These are phyloP conservation scores for Melanaphis sacchari DNA, from an alignment of 1,140 invertebrate genomes.

Conservation along the genomic window DNA sequence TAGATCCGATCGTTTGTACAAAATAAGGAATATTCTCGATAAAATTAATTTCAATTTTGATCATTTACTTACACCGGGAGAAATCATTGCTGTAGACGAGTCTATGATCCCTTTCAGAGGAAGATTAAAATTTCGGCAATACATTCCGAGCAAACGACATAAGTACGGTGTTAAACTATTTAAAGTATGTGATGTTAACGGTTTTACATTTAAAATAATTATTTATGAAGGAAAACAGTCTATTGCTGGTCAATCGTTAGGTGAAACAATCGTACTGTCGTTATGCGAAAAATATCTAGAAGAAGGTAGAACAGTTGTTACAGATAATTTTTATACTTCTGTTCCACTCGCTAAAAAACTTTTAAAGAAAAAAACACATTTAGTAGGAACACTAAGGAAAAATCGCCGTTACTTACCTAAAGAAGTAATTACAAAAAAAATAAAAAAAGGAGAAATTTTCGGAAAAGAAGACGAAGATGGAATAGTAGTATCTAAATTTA, in stretches of 20 bases:
- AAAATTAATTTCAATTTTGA: too few relatives aligned
- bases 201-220: slow-evolving; percentile 61
- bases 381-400: slow-evolving; percentile 59
- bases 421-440: neutral
- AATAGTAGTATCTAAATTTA: slow-evolving; percentile 60
- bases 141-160: too few relatives aligned
- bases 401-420: slow-evolving; percentile 60
- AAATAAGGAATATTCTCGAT: too few relatives aligned
- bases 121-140: too few relatives aligned
- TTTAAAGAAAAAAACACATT: slow-evolving; percentile 46
- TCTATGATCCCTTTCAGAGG: too few relatives aligned
- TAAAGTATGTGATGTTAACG: slow-evolving; percentile 62
- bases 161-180: too few relatives aligned
- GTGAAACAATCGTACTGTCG: neutral
- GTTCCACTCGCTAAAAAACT: slow-evolving; percentile 28
- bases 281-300: slow-evolving; percentile 42
- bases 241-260: neutral
- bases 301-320: neutral
- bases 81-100: too few relatives aligned
- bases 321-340: slow-evolving; percentile 59
- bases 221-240: slow-evolving; percentile 59
- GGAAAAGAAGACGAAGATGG: slow-evolving; percentile 58
- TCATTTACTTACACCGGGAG: too few relatives aligned
- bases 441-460: slow-evolving; percentile 11
- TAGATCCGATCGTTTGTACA: too few relatives aligned